Percentiles rank a stretch among this genome's conserved stretches.
These are phyloP conservation scores for Andrena chrysosceles DNA, from an alignment of 2,888 invertebrate genomes.

Conservation along the genomic window DNA sequence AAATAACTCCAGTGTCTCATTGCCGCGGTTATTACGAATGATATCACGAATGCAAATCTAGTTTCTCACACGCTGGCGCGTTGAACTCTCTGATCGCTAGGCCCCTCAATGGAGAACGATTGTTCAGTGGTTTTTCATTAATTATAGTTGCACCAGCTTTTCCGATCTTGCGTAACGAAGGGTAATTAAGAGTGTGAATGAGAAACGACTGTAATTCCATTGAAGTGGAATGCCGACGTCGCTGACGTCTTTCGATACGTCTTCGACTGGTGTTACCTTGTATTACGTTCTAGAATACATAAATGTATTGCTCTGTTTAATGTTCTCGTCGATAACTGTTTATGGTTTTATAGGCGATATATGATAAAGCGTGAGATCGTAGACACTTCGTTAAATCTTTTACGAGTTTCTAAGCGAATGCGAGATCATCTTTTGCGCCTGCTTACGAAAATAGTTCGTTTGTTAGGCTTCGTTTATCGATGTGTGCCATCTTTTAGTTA, in stretches of 20 bases:
- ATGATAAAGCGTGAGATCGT: no score
- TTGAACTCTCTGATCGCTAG: conserved; percentile 28
- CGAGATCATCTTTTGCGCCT: not conserved
- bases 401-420: not conserved
- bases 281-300: not conserved
- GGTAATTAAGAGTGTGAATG: conserved; percentile 15
- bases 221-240: not conserved
- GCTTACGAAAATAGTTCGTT: conserved; percentile 2
- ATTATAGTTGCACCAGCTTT: conserved; percentile 12
- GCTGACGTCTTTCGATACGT: not conserved
- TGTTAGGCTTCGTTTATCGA: not conserved
- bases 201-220: conserved; percentile 5
- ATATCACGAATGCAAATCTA: conserved; percentile 54
- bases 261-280: not conserved
- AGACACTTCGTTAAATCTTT: not conserved
- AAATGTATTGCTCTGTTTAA: not conserved
- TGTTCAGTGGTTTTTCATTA: not conserved
- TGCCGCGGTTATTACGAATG: conserved; percentile 51
- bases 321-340: not conserved
- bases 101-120: conserved; percentile 6
- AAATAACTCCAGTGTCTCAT: conserved; percentile 56
- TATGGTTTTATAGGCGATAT: not conserved
- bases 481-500: conserved; percentile 11
- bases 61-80: conserved; percentile 45
- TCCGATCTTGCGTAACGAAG: conserved; percentile 20